A percentile compares a stretch with the other conserved stretches of the same genome.
Evolutionary conservation across 2,113 vertebrate genomes (phyloP).

Genomic region (Lucifuga dentata): DNA sequence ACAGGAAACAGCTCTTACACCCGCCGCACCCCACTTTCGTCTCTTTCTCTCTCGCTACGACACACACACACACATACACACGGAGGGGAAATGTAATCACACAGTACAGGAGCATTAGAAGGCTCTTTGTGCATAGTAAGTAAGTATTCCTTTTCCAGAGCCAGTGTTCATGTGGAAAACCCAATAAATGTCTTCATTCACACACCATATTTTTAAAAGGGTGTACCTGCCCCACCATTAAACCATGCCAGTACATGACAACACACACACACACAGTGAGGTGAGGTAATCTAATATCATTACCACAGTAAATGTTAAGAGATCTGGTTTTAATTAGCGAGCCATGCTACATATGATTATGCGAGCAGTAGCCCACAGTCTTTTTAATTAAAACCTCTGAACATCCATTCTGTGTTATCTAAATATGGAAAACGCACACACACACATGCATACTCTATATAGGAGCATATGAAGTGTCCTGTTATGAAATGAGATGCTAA

Average conservation of each 20-base stretch:
- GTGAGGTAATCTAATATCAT: slow-evolving; percentile 23
- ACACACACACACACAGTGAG: not conserved
- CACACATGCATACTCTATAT: not conserved
- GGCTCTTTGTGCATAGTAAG: slow-evolving; percentile 54
- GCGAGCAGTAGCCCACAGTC: not conserved
- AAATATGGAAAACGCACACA: not conserved
- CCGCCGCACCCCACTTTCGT: slow-evolving; percentile 69
- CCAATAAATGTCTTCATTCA: slow-evolving; percentile 57
- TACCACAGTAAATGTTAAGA: slow-evolving; percentile 25
- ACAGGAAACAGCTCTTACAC: slow-evolving; percentile 79
- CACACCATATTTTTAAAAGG: slow-evolving; percentile 24
- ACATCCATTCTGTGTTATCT: not conserved
- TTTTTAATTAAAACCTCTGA: slow-evolving; percentile 31
- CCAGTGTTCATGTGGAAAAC: slow-evolving; percentile 48
- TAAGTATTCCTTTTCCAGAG: slow-evolving; percentile 46
- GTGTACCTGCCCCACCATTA: slow-evolving; percentile 44
- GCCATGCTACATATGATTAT: slow-evolving; percentile 21
- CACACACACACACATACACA: slow-evolving; percentile 21
- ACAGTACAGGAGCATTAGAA: slow-evolving; percentile 47
- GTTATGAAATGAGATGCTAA: not conserved
- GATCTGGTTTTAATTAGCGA: slow-evolving; percentile 51
- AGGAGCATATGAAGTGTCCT: not conserved
- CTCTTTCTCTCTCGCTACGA: slow-evolving; percentile 21
- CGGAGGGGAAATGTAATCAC: slow-evolving; percentile 57
- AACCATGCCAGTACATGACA: slow-evolving; percentile 6